Evolutionary conservation across 2,113 vertebrate species (phyloP), one percentile per base, ranked within the genome.

Genomic region (Hemibagrus wyckioides): DNA sequence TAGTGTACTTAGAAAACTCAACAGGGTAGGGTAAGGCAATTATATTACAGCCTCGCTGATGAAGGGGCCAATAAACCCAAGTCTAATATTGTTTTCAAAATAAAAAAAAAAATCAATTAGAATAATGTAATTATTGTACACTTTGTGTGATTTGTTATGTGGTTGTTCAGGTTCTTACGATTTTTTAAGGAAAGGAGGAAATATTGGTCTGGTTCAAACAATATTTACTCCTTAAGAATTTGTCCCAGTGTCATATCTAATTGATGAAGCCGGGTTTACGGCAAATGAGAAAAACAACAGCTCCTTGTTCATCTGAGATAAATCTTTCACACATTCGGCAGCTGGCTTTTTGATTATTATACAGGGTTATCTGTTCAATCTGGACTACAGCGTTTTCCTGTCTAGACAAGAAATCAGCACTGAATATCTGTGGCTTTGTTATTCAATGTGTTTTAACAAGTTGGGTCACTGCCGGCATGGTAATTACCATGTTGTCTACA

Each of bases 381-480:
- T 86, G 80, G 86, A 90, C 69, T 63, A 50, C 75, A 56, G n/a
- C 33, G 19, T 80, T 88, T 82, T 86, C 81, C 87, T 88, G 33
- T 89, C 84, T 76, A 83, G 44, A 76, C 65, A 67, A 82, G 41
- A 89, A 87, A 87, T 59, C 87, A 86, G 76, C 83, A 63, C 56
- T 57, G 79, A 85, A 76, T 87, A 86, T 77, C 59, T 30, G 15
- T 80, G 33, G 14, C 52, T 80, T 88, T 80, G 73, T 86, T 87
- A 76, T 90, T 67, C 54, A 57, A 41, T 84, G 50, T 81, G 59
- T 83, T 87, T 91, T 88, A 88, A 91, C 69, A 80, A 90, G 85
- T 67, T 87, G 79, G 82, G 87, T 75, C 33, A 19, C 14, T 73
- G 80, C 85, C 82, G 63, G 63, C 30, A 85, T 86, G 69, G 39